A percentile compares a stretch with the other conserved stretches of the same genome.
Conservation (phyloP, 1,140 invertebrate species). For the Drosophila tropicalis region DNA sequence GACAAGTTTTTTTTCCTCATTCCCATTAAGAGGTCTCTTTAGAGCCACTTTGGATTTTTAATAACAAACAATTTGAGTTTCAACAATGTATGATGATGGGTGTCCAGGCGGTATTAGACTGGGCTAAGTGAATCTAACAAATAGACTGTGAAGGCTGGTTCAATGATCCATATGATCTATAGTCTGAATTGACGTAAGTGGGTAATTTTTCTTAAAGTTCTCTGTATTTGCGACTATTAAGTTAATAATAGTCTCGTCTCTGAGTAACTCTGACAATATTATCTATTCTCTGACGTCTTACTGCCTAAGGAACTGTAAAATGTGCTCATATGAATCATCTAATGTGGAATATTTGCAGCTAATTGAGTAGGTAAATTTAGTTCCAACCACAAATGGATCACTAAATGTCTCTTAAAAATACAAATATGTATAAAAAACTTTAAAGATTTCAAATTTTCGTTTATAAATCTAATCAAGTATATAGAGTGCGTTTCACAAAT, state of each 20-base stretch:
- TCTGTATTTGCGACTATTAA: background rate
- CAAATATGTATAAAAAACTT: too few species aligned
- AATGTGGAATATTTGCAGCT: background rate
- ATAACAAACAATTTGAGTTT: conserved; percentile 34
- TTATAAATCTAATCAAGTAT: too few species aligned
- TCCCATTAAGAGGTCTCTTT: conserved; percentile 32
- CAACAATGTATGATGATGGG: conserved; percentile 28
- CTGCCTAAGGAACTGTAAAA: background rate
- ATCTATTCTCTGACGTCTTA: background rate
- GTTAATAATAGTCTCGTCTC: conserved; percentile 1
- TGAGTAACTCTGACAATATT: background rate
- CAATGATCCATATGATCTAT: conserved; percentile 45
- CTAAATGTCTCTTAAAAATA: too few species aligned
- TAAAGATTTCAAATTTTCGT: too few species aligned
- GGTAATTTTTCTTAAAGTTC: conserved; percentile 24
- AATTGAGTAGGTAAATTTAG: too few species aligned
- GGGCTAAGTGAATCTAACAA: conserved; percentile 29
- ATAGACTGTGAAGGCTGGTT: conserved; percentile 15
- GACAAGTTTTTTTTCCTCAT: conserved; percentile 13
- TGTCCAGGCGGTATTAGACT: background rate
- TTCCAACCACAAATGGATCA: too few species aligned
- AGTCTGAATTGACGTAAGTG: conserved; percentile 30
- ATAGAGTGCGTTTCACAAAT: too few species aligned
- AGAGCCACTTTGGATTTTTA: conserved; percentile 38
- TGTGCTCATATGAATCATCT: background rate